A percentile compares a stretch with the other conserved stretches of the same genome.
phyloP scores from a whole-genome alignment of 2,113 vertebrate genomes.

The Glaucomys volans region DNA sequence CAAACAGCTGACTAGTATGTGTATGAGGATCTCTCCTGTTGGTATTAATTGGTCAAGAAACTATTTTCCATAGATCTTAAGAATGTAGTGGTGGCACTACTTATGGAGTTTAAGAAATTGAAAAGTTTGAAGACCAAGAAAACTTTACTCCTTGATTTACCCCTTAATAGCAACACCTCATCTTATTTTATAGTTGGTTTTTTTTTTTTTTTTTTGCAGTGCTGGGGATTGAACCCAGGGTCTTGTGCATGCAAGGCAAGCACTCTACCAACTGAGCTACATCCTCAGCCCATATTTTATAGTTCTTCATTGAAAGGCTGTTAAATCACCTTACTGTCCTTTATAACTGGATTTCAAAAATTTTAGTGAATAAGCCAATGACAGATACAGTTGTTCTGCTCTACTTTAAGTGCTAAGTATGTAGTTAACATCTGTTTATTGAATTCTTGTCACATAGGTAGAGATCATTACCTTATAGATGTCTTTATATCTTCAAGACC shows the following conservation, averaged over 20 bases:
- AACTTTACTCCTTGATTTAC: slow-evolving; percentile 48
- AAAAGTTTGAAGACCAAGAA: slow-evolving; percentile 51
- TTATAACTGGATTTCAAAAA: slow-evolving; percentile 54
- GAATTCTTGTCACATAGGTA: slow-evolving; percentile 25
- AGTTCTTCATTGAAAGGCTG: slow-evolving; percentile 54
- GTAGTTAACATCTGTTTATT: slow-evolving; percentile 5
- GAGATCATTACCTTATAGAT: background rate
- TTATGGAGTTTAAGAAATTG: slow-evolving; percentile 54
- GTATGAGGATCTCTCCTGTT: background rate
- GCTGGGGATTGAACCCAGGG: too few species aligned
- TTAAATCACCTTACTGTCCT: slow-evolving; percentile 45
- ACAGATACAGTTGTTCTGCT: background rate
- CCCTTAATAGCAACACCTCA: slow-evolving; percentile 43
- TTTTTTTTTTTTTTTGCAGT: too few species aligned
- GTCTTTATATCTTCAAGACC: slow-evolving; percentile 30
- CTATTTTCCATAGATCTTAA: slow-evolving; percentile 27
- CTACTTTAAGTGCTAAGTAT: slow-evolving; percentile 11
- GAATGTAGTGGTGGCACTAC: background rate
- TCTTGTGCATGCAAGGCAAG: too few species aligned
- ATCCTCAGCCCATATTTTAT: slow-evolving; percentile 36
- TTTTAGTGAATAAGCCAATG: background rate
- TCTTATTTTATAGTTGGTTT: slow-evolving; percentile 55
- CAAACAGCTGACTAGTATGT: background rate
- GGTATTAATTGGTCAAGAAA: slow-evolving; percentile 45
- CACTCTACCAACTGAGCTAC: too few species aligned